Evolutionary conservation across 2,797 vertebrate genomes (phyloP).

Genomic region (Hyperoplus lanceolatus): DNA sequence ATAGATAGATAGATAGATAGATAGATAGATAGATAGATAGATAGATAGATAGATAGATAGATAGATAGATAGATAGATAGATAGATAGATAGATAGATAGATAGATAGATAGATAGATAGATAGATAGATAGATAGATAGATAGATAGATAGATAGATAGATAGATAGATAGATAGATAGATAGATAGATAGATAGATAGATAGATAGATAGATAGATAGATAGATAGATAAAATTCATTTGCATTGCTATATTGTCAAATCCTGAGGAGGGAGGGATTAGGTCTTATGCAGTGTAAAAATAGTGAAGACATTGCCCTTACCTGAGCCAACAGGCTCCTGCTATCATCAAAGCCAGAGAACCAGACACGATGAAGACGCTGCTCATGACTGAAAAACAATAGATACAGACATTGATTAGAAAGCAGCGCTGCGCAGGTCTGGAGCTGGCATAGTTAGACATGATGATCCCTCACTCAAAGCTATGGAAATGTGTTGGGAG

Average conservation of each 20-base stretch:
- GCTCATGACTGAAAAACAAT: constrained; percentile 86
- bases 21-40: too few species aligned
- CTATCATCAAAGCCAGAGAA: constrained; percentile 83
- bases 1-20: too few species aligned
- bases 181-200: too few species aligned
- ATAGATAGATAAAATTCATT: not conserved
- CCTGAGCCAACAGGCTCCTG: constrained; percentile 92
- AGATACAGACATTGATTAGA: constrained; percentile 39
- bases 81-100: too few species aligned
- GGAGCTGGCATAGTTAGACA: constrained; percentile 25
- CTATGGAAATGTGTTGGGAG: not conserved
- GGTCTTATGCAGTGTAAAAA: not conserved
- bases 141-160: too few species aligned
- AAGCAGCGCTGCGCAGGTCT: not conserved
- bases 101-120: too few species aligned
- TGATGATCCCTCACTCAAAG: constrained; percentile 41
- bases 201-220: too few species aligned
- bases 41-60: too few species aligned
- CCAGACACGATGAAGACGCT: constrained; percentile 86
- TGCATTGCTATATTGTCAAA: not conserved
- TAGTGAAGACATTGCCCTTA: constrained; percentile 67
- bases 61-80: too few species aligned
- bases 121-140: too few species aligned
- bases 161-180: too few species aligned
- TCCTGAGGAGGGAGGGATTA: not conserved